phyloP scores from a whole-genome alignment of 2,888 invertebrate genomes.

The Lissocephala sabroskyi region DNA sequence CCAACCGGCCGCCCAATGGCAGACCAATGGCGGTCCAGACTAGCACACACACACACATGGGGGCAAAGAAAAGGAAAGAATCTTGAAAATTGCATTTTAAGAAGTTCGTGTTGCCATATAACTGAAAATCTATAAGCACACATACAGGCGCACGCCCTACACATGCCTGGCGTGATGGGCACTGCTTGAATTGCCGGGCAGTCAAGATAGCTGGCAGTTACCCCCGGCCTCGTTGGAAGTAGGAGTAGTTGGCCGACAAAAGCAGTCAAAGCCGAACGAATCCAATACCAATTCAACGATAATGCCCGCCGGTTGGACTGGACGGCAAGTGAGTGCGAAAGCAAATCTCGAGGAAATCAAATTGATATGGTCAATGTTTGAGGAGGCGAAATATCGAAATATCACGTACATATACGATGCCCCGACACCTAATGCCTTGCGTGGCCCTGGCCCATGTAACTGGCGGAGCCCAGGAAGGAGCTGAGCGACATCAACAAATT shows the following conservation, averaged over 20 bases:
- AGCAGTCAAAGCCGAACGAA: no score
- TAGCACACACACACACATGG: slow-evolving; percentile 9
- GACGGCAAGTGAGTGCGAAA: background rate
- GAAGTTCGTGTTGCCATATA: slow-evolving; percentile 58
- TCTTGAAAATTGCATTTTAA: slow-evolving; percentile 68
- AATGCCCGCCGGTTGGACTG: slow-evolving; percentile 37
- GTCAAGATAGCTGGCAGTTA: no score
- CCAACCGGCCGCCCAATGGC: slow-evolving; percentile 21
- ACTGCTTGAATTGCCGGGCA: no score
- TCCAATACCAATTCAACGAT: slow-evolving; percentile 65
- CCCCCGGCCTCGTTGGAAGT: no score
- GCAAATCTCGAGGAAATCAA: slow-evolving; percentile 24
- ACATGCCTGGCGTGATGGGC: slow-evolving; percentile 21
- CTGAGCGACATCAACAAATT: slow-evolving; percentile 31
- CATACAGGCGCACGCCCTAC: slow-evolving; percentile 7
- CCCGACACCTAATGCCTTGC: slow-evolving; percentile 17
- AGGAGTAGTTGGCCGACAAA: no score
- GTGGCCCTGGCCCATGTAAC: no score
- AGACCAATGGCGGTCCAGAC: slow-evolving; percentile 21
- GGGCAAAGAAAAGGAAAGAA: slow-evolving; percentile 24
- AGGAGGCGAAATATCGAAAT: slow-evolving; percentile 7
- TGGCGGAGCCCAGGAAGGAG: slow-evolving; percentile 1
- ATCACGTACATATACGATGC: slow-evolving; percentile 25
- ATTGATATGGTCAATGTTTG: slow-evolving; percentile 43
- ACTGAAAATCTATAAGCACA: slow-evolving; percentile 56